phyloP scores from a whole-genome alignment of 2,888 invertebrate species.

The Syritta pipiens region DNA sequence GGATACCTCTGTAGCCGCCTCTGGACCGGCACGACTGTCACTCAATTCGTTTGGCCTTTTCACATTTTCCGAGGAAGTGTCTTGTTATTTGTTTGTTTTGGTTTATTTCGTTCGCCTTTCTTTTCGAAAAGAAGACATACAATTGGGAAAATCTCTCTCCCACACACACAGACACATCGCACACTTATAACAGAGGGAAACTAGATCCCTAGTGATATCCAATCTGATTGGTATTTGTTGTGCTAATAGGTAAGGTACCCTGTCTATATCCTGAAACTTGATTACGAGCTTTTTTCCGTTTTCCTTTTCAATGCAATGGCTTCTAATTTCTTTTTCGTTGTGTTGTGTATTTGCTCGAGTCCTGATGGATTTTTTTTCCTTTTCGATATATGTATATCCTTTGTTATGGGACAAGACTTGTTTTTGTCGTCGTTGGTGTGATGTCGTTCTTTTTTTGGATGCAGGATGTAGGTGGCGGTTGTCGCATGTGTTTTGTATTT shows the following conservation, averaged over 20 bases:
- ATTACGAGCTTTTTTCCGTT: constrained; percentile 45
- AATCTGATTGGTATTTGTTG: constrained; percentile 69
- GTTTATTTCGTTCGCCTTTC: neutral
- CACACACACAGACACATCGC: no score
- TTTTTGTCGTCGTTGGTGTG: neutral
- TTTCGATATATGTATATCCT: no score
- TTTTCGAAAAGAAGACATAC: neutral
- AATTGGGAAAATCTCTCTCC: neutral
- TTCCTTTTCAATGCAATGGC: constrained; percentile 16
- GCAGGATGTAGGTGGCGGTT: constrained; percentile 25
- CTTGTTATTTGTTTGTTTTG: constrained; percentile 31
- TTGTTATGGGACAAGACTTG: no score
- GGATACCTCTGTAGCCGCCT: neutral
- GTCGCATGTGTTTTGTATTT: constrained; percentile 24
- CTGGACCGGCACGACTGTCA: constrained; percentile 17
- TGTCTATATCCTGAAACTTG: constrained; percentile 47
- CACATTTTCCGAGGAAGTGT: constrained; percentile 24
- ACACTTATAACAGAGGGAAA: constrained; percentile 22
- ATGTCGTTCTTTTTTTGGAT: constrained; percentile 25
- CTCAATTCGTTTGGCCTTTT: constrained; percentile 38
- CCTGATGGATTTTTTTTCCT: constrained; percentile 6
- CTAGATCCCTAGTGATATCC: constrained; percentile 59
- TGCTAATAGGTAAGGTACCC: constrained; percentile 59
- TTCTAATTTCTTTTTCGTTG: constrained; percentile 15
- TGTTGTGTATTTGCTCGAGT: neutral